Conservation (phyloP, 1,140 invertebrate genomes). For the Drosophila watanabei region DNA sequence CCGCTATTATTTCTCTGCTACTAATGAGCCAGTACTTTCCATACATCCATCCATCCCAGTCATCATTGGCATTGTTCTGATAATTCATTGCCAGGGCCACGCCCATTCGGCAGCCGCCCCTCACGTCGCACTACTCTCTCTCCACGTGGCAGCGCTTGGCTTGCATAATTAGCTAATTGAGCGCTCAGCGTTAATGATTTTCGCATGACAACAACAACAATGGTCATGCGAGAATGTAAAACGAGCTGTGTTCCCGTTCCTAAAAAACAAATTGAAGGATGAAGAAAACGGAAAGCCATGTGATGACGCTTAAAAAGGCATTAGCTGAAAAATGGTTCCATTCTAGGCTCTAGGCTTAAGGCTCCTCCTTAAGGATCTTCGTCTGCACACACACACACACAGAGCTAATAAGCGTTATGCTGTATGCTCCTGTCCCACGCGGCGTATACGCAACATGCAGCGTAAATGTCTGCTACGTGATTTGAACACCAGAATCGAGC, state of each 20-base stretch:
- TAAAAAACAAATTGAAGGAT: slow-evolving; percentile 34
- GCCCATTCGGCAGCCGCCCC: slow-evolving; percentile 20
- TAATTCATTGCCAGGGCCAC: slow-evolving; percentile 28
- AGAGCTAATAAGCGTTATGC: slow-evolving; percentile 66
- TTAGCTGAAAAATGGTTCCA: slow-evolving; percentile 47
- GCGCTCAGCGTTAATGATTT: slow-evolving; percentile 51
- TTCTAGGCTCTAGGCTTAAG: background rate
- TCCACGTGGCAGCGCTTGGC: slow-evolving; percentile 23
- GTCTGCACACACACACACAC: background rate
- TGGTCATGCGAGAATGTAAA: slow-evolving; percentile 7
- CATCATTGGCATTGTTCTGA: slow-evolving; percentile 41
- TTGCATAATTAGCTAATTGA: slow-evolving; percentile 74
- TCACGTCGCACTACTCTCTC: background rate
- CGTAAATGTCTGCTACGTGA: slow-evolving; percentile 79
- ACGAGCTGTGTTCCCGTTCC: background rate
- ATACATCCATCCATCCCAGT: slow-evolving; percentile 20
- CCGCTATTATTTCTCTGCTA: background rate
- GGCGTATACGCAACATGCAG: slow-evolving; percentile 77
- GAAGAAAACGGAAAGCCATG: background rate
- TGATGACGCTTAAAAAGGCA: slow-evolving; percentile 58
- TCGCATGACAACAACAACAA: slow-evolving; percentile 31
- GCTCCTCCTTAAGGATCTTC: no score
- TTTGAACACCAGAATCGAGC: slow-evolving; percentile 61
- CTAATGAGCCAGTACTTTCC: slow-evolving; percentile 30
- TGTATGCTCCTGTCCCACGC: slow-evolving; percentile 49